phyloP scores from a whole-genome alignment of 2,888 invertebrate species.

The Drosophila peninsularis region DNA sequence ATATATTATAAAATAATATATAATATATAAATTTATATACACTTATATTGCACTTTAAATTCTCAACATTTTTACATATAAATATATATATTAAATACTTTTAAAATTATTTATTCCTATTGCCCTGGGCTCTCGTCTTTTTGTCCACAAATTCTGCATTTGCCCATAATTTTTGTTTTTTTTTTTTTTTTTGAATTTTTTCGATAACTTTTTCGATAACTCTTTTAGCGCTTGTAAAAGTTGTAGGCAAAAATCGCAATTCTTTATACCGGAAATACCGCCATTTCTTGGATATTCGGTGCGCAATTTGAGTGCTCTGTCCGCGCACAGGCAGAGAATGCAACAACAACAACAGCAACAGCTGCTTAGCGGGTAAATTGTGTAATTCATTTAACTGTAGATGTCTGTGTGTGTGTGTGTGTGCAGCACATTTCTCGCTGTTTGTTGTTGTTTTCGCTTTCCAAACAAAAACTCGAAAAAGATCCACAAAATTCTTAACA shows the following conservation, averaged over 20 bases:
- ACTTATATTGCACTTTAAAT: neutral
- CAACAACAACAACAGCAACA: conserved; percentile 66
- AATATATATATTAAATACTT: neutral
- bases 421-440: conserved; percentile 24
- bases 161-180: neutral
- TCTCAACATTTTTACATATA: neutral
- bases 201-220: neutral
- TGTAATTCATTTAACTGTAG: conserved; percentile 26
- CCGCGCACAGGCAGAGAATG: conserved; percentile 78
- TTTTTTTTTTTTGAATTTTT: neutral
- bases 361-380: conserved; percentile 83
- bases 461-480: conserved; percentile 5
- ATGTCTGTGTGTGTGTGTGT: neutral
- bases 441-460: conserved; percentile 44
- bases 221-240: conserved; percentile 84
- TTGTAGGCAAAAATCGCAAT: conserved; percentile 83
- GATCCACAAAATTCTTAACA: conserved; percentile 41
- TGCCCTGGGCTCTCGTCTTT: conserved; percentile 6
- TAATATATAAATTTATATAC: neutral
- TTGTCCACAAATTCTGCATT: conserved; percentile 9
- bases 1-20: neutral
- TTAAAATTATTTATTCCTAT: conserved; percentile 7
- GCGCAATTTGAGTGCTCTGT: conserved; percentile 82
- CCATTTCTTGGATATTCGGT: conserved; percentile 84
- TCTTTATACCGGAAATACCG: conserved; percentile 83